Percentiles rank a stretch among this genome's conserved stretches.
phyloP scores from a whole-genome alignment of 2,888 invertebrate species.

The Leucoma salicis region DNA sequence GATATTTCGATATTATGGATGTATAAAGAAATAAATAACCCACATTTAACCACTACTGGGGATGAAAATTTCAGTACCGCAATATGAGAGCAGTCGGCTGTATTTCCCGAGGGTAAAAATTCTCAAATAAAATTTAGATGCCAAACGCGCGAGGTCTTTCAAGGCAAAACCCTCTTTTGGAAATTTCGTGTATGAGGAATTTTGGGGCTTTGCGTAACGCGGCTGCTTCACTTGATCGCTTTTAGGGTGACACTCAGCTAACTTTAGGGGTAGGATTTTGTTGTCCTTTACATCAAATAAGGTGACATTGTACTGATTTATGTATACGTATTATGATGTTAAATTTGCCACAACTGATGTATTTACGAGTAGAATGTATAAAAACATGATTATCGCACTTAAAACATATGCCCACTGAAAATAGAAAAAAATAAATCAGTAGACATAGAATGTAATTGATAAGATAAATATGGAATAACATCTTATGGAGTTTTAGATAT shows the following conservation, averaged over 20 bases:
- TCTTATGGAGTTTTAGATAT: too few relatives aligned
- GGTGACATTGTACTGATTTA: not conserved
- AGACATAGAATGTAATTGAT: too few relatives aligned
- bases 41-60: conserved; percentile 27
- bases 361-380: too few relatives aligned
- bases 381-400: too few relatives aligned
- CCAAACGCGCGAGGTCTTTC: conserved; percentile 45
- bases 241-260: conserved; percentile 34
- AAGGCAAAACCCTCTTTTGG: conserved; percentile 44
- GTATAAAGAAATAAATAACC: conserved; percentile 31
- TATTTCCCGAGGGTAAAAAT: conserved; percentile 48
- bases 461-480: too few relatives aligned
- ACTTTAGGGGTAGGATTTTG: conserved; percentile 3
- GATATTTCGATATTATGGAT: conserved; percentile 21
- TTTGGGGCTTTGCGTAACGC: conserved; percentile 53
- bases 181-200: conserved; percentile 56
- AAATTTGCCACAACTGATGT: too few relatives aligned
- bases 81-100: conserved; percentile 38
- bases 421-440: too few relatives aligned
- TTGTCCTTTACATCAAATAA: not conserved
- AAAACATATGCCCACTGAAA: too few relatives aligned
- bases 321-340: too few relatives aligned
- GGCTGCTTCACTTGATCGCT: conserved; percentile 41
- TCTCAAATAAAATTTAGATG: conserved; percentile 46
- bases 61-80: conserved; percentile 35